Evolutionary conservation across 2,797 vertebrate species (phyloP).

Genomic region (Tiaroga cobitis): DNA sequence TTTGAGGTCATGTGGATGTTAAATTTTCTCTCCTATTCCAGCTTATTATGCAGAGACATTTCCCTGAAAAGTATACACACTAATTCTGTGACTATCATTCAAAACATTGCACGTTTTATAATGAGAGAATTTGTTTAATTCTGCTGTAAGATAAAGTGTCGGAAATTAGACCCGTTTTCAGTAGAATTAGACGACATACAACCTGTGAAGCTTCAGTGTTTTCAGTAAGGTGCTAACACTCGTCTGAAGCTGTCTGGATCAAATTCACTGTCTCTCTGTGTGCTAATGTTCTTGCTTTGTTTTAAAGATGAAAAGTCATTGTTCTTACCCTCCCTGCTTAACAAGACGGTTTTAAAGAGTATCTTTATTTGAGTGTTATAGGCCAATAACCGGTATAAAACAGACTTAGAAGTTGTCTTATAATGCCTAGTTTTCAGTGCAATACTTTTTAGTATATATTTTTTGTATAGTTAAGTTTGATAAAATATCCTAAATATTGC

Average conservation of each 20-base stretch:
- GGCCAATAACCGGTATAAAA: background rate
- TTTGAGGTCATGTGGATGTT: background rate
- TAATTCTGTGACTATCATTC: background rate
- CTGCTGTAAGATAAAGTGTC: background rate
- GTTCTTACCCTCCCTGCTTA: background rate
- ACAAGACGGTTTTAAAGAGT: background rate
- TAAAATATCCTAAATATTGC: background rate
- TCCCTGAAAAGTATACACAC: background rate
- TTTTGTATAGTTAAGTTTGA: background rate
- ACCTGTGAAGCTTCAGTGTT: conserved; percentile 6
- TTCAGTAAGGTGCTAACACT: background rate
- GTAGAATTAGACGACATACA: background rate
- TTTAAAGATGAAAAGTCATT: background rate
- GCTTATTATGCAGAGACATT: background rate
- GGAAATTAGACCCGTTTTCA: background rate
- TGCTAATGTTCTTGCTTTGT: background rate
- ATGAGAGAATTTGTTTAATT: background rate
- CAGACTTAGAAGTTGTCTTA: background rate
- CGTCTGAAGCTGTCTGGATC: background rate
- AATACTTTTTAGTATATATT: background rate
- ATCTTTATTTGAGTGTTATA: background rate
- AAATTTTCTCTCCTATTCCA: background rate
- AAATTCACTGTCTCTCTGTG: background rate
- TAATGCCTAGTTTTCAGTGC: background rate
- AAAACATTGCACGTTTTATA: background rate